These are phyloP conservation scores for Pteruthius melanotis DNA, from an alignment of 2,113 vertebrate species.

Conservation along the genomic window DNA sequence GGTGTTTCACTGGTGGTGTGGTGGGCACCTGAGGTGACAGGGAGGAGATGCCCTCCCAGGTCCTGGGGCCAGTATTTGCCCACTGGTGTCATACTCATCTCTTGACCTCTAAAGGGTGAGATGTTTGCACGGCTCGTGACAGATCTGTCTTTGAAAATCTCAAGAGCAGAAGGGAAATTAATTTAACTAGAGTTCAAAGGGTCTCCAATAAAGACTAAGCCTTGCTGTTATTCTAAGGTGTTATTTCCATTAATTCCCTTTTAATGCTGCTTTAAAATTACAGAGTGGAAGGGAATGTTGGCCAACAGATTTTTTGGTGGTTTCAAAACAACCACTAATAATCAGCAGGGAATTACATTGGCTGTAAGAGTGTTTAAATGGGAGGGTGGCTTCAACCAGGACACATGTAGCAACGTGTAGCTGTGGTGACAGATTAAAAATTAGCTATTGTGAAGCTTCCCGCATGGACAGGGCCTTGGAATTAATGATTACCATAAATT, in stretches of 20 bases:
- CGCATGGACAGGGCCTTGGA: neutral
- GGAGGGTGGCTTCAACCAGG: slow-evolving; percentile 4
- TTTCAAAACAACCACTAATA: neutral
- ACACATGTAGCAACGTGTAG: neutral
- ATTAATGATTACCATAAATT: slow-evolving; percentile 39
- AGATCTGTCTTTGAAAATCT: neutral
- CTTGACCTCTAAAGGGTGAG: neutral
- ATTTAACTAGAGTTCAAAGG: slow-evolving; percentile 32
- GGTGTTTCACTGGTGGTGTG: neutral
- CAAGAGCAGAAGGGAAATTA: slow-evolving; percentile 15
- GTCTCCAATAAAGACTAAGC: neutral
- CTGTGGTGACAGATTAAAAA: slow-evolving; percentile 8
- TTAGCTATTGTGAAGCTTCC: slow-evolving; percentile 25
- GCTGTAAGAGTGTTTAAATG: neutral
- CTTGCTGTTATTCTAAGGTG: neutral
- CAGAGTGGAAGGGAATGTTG: neutral
- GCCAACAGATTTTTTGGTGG: neutral
- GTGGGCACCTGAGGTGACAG: neutral
- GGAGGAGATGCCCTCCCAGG: neutral
- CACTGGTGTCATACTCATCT: neutral
- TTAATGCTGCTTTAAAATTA: slow-evolving; percentile 15
- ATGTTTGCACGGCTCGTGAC: neutral
- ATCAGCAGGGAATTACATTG: neutral
- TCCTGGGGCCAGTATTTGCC: neutral
- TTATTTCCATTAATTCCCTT: slow-evolving; percentile 23